Percentiles rank a stretch among this genome's conserved stretches.
These are phyloP conservation scores for Andinoacara biseriatus DNA, from an alignment of 2,113 vertebrate species.

Conservation along the genomic window DNA sequence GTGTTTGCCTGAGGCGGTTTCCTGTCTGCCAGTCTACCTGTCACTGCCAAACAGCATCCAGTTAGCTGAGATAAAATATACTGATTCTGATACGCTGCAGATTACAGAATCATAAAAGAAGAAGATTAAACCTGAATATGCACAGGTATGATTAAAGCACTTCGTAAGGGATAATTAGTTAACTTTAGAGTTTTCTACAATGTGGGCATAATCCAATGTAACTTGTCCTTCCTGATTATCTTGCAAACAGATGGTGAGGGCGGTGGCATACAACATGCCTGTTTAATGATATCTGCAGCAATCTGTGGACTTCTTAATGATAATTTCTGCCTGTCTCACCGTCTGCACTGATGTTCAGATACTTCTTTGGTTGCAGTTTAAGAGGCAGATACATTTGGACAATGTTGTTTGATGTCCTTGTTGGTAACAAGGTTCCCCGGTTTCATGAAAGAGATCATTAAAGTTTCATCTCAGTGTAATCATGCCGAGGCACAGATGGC, in stretches of 20 bases:
- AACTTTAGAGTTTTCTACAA: neutral
- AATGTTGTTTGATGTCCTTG: slow-evolving; percentile 36
- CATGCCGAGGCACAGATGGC: slow-evolving; percentile 49
- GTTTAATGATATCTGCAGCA: slow-evolving; percentile 36
- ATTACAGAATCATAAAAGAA: slow-evolving; percentile 12
- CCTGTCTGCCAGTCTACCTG: slow-evolving; percentile 36
- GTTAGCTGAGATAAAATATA: slow-evolving; percentile 11
- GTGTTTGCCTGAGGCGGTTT: slow-evolving; percentile 22
- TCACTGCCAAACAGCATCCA: slow-evolving; percentile 21
- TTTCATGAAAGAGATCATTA: slow-evolving; percentile 25
- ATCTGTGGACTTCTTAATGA: neutral
- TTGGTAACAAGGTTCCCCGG: neutral
- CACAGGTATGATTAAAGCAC: slow-evolving; percentile 11
- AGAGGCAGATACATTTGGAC: slow-evolving; percentile 27
- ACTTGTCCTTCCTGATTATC: slow-evolving; percentile 11
- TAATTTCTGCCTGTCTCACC: slow-evolving; percentile 12
- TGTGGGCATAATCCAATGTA: slow-evolving; percentile 21
- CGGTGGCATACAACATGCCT: slow-evolving; percentile 13
- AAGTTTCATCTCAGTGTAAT: slow-evolving; percentile 54
- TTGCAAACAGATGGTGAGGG: slow-evolving; percentile 21
- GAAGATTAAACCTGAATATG: slow-evolving; percentile 2
- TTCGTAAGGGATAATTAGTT: slow-evolving; percentile 10
- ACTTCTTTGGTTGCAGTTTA: neutral
- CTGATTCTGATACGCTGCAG: slow-evolving; percentile 2
- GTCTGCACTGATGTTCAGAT: neutral